phyloP scores from a whole-genome alignment of 92 coral and sea anemone species.

The Isaurus tuberculatus region DNA sequence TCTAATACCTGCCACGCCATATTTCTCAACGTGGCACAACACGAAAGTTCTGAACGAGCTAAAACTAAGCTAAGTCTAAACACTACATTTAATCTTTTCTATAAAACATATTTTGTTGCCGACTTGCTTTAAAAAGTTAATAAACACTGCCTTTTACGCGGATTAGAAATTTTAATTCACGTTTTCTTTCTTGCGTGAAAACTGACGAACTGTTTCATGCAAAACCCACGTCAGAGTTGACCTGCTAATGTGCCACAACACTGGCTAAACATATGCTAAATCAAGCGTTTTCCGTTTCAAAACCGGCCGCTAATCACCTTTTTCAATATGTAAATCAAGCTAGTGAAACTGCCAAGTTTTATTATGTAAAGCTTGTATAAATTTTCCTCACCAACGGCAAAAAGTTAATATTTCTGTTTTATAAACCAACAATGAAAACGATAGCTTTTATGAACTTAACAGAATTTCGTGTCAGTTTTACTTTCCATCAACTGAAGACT shows the following conservation, averaged over 20 bases:
- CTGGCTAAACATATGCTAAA: neutral
- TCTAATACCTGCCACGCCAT: conserved; percentile 20
- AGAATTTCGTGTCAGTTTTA: neutral
- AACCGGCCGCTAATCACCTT: neutral
- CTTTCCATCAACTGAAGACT: neutral
- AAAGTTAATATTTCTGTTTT: neutral
- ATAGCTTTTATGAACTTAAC: neutral
- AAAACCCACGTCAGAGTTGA: neutral
- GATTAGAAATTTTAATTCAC: neutral
- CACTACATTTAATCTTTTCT: neutral
- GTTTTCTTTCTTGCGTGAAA: neutral
- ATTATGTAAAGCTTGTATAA: neutral
- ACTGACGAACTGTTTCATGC: neutral
- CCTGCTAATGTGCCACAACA: neutral
- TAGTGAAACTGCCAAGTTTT: neutral
- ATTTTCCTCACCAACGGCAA: neutral
- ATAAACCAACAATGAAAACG: neutral
- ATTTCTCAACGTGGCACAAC: conserved; percentile 31
- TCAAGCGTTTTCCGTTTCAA: neutral
- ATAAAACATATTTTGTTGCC: neutral
- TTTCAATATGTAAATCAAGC: neutral
- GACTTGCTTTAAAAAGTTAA: neutral
- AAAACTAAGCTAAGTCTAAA: neutral
- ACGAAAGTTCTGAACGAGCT: conserved; percentile 4
- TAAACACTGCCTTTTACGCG: too few relatives aligned